Conservation (phyloP, 2,113 vertebrate genomes). For the Nicator chloris region DNA sequence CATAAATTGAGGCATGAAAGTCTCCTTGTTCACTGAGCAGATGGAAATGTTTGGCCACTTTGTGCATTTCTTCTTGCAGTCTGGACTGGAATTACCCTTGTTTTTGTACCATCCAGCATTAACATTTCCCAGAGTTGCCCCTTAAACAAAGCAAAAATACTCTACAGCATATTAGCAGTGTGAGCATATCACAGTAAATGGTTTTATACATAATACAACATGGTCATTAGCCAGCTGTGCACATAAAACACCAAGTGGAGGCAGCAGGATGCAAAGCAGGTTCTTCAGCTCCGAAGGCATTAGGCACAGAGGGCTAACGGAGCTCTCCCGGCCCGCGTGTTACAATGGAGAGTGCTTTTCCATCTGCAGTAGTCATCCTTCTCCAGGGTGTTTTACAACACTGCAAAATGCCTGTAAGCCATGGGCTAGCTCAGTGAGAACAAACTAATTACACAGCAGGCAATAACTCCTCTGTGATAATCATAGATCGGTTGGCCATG, state of each 20-base stretch:
- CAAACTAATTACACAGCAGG: neutral
- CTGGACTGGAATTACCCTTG: conserved; percentile 37
- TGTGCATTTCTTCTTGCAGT: conserved; percentile 3
- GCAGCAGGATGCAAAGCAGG: neutral
- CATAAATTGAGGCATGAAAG: neutral
- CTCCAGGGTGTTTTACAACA: neutral
- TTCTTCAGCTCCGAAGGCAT: neutral
- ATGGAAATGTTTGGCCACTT: conserved; percentile 55
- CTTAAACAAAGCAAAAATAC: conserved; percentile 16
- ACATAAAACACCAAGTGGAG: neutral
- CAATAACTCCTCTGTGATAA: neutral
- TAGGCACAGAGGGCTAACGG: neutral
- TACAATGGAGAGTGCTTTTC: neutral
- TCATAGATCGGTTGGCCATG: neutral
- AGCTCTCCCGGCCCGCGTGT: neutral
- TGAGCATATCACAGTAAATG: neutral
- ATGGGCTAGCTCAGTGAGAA: neutral
- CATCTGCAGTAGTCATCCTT: neutral
- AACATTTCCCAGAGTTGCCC: conserved; percentile 42
- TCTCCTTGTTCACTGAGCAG: conserved; percentile 26
- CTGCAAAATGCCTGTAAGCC: neutral
- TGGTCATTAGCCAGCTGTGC: conserved; percentile 54
- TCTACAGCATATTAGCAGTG: conserved; percentile 3
- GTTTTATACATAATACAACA: conserved; percentile 21
- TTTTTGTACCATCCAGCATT: neutral